Evolutionary conservation across 1,140 invertebrate genomes (phyloP).

Genomic region (Pogonus chalceus): DNA sequence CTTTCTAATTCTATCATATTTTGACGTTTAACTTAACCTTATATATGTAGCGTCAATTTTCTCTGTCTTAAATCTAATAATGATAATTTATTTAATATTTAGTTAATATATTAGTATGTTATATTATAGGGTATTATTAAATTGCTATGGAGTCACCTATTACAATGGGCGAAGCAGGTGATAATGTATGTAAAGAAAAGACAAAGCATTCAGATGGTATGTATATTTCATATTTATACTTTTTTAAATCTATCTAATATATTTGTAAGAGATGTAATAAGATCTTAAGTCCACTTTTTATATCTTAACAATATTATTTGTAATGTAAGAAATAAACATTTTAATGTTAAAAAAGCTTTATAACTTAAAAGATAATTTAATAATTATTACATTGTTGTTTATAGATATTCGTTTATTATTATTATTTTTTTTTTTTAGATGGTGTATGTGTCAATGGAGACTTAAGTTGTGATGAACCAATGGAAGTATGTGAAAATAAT

Average conservation of each 20-base stretch:
- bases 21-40: not conserved
- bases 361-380: not conserved
- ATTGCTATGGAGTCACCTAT: slow-evolving; percentile 2
- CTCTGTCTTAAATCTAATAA: not conserved
- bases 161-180: slow-evolving; percentile 14
- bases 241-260: too few species aligned
- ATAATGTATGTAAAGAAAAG: slow-evolving; percentile 10
- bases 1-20: too few species aligned
- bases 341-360: not conserved
- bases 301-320: too few species aligned
- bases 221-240: too few species aligned
- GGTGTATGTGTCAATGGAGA: slow-evolving; percentile 34
- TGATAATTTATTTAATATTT: not conserved
- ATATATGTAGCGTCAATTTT: not conserved
- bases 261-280: too few species aligned
- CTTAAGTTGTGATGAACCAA: slow-evolving; percentile 28
- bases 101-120: not conserved
- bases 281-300: not conserved
- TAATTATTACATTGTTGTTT: not conserved
- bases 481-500: slow-evolving; percentile 16
- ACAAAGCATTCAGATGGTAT: not conserved
- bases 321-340: too few species aligned
- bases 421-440: slow-evolving; percentile 27
- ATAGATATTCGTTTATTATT: too few species aligned
- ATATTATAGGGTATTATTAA: not conserved